Conservation (phyloP, 2,888 invertebrate genomes). For the Plebejus anna region DNA sequence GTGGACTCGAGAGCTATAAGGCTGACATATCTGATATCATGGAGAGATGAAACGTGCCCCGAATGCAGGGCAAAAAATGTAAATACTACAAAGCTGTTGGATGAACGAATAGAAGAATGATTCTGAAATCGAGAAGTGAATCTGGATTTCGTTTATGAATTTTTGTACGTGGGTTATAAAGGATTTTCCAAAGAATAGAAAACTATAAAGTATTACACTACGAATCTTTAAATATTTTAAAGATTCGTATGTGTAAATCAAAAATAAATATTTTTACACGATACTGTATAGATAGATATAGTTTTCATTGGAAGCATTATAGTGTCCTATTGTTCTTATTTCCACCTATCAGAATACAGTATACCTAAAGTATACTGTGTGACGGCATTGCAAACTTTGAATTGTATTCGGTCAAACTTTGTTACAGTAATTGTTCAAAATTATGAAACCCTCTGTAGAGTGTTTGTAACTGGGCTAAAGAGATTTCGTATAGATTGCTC, state of each 20-base stretch:
- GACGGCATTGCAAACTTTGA: neutral
- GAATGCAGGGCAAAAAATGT: neutral
- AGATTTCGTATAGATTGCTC: neutral
- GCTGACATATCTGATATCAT: neutral
- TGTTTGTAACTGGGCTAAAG: neutral
- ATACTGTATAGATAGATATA: no score
- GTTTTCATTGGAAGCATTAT: no score
- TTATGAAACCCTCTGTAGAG: conserved; percentile 3
- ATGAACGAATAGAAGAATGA: neutral
- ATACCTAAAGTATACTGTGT: neutral
- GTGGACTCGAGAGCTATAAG: neutral
- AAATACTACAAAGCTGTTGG: neutral
- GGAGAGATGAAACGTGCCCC: neutral
- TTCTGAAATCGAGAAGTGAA: neutral
- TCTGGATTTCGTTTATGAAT: neutral
- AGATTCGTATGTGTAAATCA: no score
- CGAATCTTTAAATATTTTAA: neutral
- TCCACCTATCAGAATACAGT: neutral
- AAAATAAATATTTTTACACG: no score
- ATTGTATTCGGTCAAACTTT: conserved; percentile 4
- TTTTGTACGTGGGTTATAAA: neutral
- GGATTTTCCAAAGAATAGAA: neutral
- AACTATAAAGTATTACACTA: neutral
- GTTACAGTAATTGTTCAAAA: neutral
- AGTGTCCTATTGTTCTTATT: neutral